Evolutionary conservation across 2,888 invertebrate genomes (phyloP), one percentile per base, ranked within the genome.

Genomic region (Eilema caniola): DNA sequence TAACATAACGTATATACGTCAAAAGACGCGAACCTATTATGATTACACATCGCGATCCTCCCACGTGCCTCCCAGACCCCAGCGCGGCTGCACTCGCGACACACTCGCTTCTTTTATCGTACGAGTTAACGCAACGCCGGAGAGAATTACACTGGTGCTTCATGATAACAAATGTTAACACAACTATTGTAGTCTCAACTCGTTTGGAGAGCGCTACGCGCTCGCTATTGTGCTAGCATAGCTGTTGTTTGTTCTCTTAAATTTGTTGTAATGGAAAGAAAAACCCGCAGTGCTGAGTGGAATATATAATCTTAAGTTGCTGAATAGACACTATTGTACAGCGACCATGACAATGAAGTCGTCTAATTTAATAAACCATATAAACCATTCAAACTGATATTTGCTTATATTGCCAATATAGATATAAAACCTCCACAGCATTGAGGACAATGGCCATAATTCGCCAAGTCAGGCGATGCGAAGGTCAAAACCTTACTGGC

Each of bases 401-500:
- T 53, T 53, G 53, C 53, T 53, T n/a, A 53, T 53, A 16, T 20
- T 0, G 8, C 53, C n/a, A n/a, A 53, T 11, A 20, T n/a, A 31
- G 12, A 31, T 0, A 31, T 31, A 28, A 61, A 61, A n/a, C 4
- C 31, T 31, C n/a, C n/a, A 61, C 61, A 31, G 28, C n/a, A 31
- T 11, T 61, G 61, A 11, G 61, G 31, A 61, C 61, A 61, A 31
- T 61, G 10, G 20, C n/a, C 11, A 61, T 31, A 31, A 61, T n/a
- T n/a, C 61, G 61, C 31, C 10, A 31, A 11, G 20, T 61, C 61
- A 31, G 31, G 28, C 11, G n/a, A 20, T n/a, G 28, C n/a, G n/a
- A n/a, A n/a, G n/a, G n/a, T 61, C n/a, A 31, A n/a, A 31, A 61
- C 61, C 61, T n/a, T 31, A 31, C 31, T 53, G 53, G n/a, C n/a